Conservation (phyloP, 1,140 invertebrate genomes). For the Solen grandis region DNA sequence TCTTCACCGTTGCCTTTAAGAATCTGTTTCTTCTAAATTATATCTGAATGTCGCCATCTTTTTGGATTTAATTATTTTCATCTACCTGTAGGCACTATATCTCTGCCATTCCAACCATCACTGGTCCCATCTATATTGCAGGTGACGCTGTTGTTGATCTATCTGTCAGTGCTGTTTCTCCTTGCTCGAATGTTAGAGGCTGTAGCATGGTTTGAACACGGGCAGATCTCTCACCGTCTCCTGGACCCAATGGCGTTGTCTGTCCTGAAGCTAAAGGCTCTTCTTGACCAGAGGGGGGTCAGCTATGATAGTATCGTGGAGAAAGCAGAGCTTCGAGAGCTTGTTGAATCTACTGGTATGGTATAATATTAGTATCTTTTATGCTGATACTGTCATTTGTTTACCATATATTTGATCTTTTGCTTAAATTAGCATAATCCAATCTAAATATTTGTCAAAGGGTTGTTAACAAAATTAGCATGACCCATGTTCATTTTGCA, state of each 20-base stretch:
- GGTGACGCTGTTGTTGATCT: slow-evolving; percentile 74
- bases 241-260: slow-evolving; percentile 82
- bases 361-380: not conserved
- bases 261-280: slow-evolving; percentile 82
- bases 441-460: no score
- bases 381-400: no score
- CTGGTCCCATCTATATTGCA: slow-evolving; percentile 3
- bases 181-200: slow-evolving; percentile 80
- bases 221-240: slow-evolving; percentile 73
- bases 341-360: slow-evolving; percentile 82
- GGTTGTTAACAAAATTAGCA: no score
- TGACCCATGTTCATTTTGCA: no score
- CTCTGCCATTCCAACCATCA: no score
- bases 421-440: no score
- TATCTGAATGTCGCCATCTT: no score
- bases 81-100: no score
- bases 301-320: slow-evolving; percentile 82
- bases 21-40: no score
- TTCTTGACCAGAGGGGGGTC: slow-evolving; percentile 82
- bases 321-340: slow-evolving; percentile 81
- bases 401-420: no score
- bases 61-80: no score
- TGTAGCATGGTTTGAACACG: slow-evolving; percentile 78
- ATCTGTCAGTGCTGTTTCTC: slow-evolving; percentile 78
- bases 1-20: no score